phyloP scores from a whole-genome alignment of 2,888 invertebrate species.

The Clusia tigrina region DNA sequence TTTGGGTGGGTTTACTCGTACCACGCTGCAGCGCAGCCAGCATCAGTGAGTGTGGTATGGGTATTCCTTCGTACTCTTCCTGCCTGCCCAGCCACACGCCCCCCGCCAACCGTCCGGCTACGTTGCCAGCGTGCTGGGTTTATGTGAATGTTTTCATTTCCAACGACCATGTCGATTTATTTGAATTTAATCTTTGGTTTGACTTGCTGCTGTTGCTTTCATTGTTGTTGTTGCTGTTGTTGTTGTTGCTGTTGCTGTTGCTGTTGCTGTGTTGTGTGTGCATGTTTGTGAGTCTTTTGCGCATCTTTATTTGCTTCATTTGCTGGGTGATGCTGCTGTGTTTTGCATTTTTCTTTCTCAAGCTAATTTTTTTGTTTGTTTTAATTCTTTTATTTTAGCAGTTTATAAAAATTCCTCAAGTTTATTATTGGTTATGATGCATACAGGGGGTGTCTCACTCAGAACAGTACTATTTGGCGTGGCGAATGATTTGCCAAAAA shows the following conservation, averaged over 20 bases:
- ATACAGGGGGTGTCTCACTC: too few species aligned
- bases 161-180: slow-evolving; percentile 60
- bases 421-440: slow-evolving; percentile 22
- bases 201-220: slow-evolving; percentile 38
- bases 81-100: background rate
- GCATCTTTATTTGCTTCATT: slow-evolving; percentile 29
- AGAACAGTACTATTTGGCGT: too few species aligned
- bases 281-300: slow-evolving; percentile 14
- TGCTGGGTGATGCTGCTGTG: slow-evolving; percentile 18
- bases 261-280: slow-evolving; percentile 3
- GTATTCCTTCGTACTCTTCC: background rate
- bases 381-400: slow-evolving; percentile 16
- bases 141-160: slow-evolving; percentile 59
- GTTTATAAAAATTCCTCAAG: slow-evolving; percentile 30
- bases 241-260: slow-evolving; percentile 18
- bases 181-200: slow-evolving; percentile 60
- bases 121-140: slow-evolving; percentile 33
- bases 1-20: too few species aligned
- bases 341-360: slow-evolving; percentile 18
- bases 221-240: slow-evolving; percentile 25
- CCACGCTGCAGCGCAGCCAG: too few species aligned
- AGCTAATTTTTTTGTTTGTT: slow-evolving; percentile 13
- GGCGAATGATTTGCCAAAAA: too few species aligned
- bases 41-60: background rate
- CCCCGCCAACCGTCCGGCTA: too few species aligned